phyloP scores from a whole-genome alignment of 2,797 vertebrate species.

The Catharus ustulatus region DNA sequence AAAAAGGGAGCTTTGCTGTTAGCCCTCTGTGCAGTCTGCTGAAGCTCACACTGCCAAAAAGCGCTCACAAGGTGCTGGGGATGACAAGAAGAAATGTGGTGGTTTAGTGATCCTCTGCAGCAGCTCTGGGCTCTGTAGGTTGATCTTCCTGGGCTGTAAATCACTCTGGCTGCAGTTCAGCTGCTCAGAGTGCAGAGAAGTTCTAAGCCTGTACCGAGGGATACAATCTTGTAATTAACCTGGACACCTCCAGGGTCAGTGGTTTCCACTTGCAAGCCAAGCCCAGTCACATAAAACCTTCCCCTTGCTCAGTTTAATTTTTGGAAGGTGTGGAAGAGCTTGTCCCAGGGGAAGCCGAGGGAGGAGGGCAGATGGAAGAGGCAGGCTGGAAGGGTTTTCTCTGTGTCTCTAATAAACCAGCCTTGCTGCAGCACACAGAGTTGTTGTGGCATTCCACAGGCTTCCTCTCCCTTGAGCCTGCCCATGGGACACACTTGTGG shows the following conservation, averaged over 20 bases:
- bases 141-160: neutral
- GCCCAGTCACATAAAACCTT: neutral
- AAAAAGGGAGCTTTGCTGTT: slow-evolving; percentile 10
- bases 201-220: neutral
- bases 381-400: slow-evolving; percentile 40
- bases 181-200: neutral
- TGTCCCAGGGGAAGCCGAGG: neutral
- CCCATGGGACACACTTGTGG: neutral
- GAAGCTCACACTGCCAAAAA: neutral
- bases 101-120: neutral
- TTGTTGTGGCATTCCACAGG: slow-evolving; percentile 71
- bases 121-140: neutral
- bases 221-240: neutral
- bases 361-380: neutral
- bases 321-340: neutral
- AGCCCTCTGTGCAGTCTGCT: neutral
- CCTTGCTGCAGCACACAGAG: slow-evolving; percentile 10
- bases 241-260: neutral
- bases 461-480: neutral
- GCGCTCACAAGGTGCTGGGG: neutral
- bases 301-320: neutral
- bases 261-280: neutral
- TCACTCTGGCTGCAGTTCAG: neutral
- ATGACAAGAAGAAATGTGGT: neutral
- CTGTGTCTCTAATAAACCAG: slow-evolving; percentile 67